phyloP scores from a whole-genome alignment of 2,888 invertebrate genomes.

The Tetropium fuscum region DNA sequence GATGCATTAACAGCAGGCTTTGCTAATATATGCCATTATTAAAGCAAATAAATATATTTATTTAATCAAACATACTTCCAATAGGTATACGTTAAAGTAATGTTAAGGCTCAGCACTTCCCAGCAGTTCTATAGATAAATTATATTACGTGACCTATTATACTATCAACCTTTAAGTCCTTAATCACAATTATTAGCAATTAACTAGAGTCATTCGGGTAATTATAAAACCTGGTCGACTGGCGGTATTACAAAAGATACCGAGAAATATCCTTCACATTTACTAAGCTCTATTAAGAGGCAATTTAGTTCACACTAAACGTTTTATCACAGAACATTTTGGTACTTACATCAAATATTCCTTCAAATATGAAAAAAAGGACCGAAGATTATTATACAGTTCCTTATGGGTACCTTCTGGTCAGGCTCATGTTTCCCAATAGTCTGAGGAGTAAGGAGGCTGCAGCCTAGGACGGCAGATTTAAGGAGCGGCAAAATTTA shows the following conservation, averaged over 20 bases:
- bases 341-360: too few species aligned
- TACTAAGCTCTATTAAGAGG: conserved; percentile 2
- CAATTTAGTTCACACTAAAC: conserved; percentile 10
- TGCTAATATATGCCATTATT: too few species aligned
- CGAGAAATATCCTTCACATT: conserved; percentile 6
- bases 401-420: too few species aligned
- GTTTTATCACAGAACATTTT: conserved; percentile 11
- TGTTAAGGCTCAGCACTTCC: background rate
- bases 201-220: conserved; percentile 17
- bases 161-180: conserved; percentile 3
- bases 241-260: conserved; percentile 12
- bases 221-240: conserved; percentile 13
- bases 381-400: too few species aligned
- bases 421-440: too few species aligned
- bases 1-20: too few species aligned
- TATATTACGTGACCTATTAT: conserved; percentile 5
- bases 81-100: too few species aligned
- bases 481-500: too few species aligned
- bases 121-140: conserved; percentile 3
- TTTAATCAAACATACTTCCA: too few species aligned
- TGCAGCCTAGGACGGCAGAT: too few species aligned
- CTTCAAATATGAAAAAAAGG: background rate
- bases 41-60: too few species aligned
- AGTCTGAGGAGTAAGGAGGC: too few species aligned
- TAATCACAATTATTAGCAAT: conserved; percentile 22